phyloP scores from a whole-genome alignment of 2,113 vertebrate genomes.

The Bostrychus sinensis region DNA sequence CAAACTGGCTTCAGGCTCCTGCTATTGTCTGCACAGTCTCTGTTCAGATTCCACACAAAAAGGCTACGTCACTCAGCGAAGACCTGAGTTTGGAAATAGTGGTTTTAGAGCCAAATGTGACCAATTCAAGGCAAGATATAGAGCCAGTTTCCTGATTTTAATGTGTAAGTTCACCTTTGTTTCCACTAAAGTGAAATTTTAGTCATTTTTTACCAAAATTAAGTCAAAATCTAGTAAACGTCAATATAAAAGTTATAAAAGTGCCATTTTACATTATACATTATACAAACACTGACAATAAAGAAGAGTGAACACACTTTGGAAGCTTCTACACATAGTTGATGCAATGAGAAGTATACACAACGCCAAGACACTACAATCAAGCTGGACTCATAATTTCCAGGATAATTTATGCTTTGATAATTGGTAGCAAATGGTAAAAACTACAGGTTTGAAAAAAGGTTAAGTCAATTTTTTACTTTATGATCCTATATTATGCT shows the following conservation, averaged over 20 bases:
- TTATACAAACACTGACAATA: no score
- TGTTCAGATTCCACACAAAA: slow-evolving; percentile 9
- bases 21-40: slow-evolving; percentile 16
- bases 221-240: not conserved
- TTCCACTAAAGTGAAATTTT: slow-evolving; percentile 23
- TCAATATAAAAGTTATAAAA: not conserved
- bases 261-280: no score
- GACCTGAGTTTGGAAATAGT: not conserved
- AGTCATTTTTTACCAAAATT: slow-evolving; percentile 25
- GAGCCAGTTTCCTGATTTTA: slow-evolving; percentile 33
- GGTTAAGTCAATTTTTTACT: no score
- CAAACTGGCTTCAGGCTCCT: slow-evolving; percentile 9
- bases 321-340: no score
- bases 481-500: no score
- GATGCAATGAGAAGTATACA: no score
- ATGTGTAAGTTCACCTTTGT: slow-evolving; percentile 29
- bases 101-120: not conserved
- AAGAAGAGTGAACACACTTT: no score
- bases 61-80: not conserved
- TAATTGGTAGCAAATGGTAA: no score
- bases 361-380: no score
- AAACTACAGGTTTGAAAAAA: no score
- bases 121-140: not conserved
- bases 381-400: no score
- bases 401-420: no score